phyloP scores from a whole-genome alignment of 2,797 vertebrate species.

The Megalops cyprinoides region DNA sequence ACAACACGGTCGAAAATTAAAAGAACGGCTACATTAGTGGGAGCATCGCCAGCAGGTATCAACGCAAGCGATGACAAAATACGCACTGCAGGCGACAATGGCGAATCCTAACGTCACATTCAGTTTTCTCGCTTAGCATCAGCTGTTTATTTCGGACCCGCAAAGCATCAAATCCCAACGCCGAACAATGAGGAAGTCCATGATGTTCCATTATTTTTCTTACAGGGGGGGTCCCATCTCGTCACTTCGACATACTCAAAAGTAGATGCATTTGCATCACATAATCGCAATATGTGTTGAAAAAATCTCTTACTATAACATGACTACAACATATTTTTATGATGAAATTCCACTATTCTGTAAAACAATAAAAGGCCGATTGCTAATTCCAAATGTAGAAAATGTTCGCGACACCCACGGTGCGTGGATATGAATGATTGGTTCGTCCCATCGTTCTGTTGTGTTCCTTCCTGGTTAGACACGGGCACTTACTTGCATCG shows the following conservation, averaged over 20 bases:
- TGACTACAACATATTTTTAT: too few species aligned
- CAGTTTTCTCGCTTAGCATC: conserved; percentile 2
- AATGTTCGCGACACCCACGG: background rate
- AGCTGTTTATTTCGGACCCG: background rate
- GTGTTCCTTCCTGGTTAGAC: conserved; percentile 63
- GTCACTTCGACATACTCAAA: background rate
- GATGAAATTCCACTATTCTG: background rate
- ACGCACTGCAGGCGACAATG: background rate
- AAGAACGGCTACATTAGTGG: too few species aligned
- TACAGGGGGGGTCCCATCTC: background rate
- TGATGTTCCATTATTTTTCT: conserved; percentile 43
- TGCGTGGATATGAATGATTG: conserved; percentile 43
- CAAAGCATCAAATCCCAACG: conserved; percentile 20
- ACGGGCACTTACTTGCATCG: background rate
- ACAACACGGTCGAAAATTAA: background rate
- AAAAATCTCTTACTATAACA: background rate
- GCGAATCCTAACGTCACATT: background rate
- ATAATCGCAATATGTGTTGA: background rate
- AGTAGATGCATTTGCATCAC: background rate
- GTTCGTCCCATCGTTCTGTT: conserved; percentile 70
- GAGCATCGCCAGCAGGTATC: background rate
- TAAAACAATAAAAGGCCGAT: background rate
- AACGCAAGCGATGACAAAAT: background rate
- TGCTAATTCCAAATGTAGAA: background rate
- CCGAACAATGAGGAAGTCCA: conserved; percentile 39